Evolutionary conservation across 2,888 invertebrate species (phyloP).

Genomic region (Mayetiola destructor): DNA sequence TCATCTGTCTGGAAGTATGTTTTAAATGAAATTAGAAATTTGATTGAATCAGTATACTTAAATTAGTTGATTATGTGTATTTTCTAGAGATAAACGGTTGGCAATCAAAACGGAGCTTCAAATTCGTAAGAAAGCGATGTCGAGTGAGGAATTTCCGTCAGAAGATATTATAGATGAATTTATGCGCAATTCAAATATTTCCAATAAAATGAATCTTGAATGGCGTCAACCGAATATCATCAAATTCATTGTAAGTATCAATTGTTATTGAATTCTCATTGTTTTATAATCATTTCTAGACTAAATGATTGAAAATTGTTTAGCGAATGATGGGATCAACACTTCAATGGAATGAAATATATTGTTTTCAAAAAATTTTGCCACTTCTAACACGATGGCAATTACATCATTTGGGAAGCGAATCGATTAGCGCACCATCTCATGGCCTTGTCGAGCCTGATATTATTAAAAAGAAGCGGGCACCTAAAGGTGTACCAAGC

Average conservation of each 20-base stretch:
- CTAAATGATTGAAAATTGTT: background rate
- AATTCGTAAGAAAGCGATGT: constrained; percentile 51
- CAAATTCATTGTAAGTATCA: constrained; percentile 49
- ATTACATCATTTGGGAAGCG: background rate
- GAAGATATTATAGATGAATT: constrained; percentile 62
- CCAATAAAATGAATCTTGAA: constrained; percentile 39
- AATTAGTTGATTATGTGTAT: background rate
- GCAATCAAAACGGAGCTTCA: constrained; percentile 52
- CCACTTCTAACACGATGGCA: constrained; percentile 49
- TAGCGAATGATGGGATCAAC: constrained; percentile 51
- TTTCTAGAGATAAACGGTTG: constrained; percentile 43
- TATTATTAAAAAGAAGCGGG: constrained; percentile 43
- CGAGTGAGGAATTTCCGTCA: constrained; percentile 50
- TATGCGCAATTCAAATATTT: constrained; percentile 41
- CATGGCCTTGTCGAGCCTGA: constrained; percentile 35
- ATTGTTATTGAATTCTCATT: background rate
- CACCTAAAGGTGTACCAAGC: constrained; percentile 46
- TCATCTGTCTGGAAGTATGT: constrained; percentile 45
- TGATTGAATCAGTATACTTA: background rate
- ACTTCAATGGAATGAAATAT: constrained; percentile 59
- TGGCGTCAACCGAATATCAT: constrained; percentile 54
- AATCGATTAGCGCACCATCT: background rate
- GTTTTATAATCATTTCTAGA: background rate
- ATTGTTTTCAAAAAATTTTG: constrained; percentile 62
- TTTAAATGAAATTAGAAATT: background rate